Evolutionary conservation across 2,888 invertebrate species (phyloP).

Genomic region (Lysandra bellargus): DNA sequence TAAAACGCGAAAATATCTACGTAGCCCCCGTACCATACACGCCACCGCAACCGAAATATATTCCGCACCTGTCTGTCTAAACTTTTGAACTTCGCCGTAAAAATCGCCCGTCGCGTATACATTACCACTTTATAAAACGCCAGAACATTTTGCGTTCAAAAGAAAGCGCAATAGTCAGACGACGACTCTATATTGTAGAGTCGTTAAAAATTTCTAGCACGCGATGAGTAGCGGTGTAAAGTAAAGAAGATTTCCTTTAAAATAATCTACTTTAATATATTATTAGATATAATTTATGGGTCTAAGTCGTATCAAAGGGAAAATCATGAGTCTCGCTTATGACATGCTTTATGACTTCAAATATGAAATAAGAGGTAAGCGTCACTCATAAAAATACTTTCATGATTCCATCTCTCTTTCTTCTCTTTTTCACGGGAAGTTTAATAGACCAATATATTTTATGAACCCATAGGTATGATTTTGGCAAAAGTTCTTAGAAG

Average conservation of each 20-base stretch:
- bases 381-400: slow-evolving; percentile 26
- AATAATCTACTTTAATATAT: slow-evolving; percentile 22
- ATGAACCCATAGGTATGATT: not conserved
- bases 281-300: slow-evolving; percentile 24
- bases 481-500: too few relatives aligned
- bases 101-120: slow-evolving; percentile 11
- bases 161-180: slow-evolving; percentile 11
- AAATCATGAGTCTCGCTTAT: slow-evolving; percentile 29
- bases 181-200: slow-evolving; percentile 1
- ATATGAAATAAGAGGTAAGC: not conserved
- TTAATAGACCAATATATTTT: not conserved
- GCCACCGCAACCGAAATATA: slow-evolving; percentile 31
- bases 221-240: slow-evolving; percentile 14
- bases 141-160: not conserved
- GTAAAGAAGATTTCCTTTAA: slow-evolving; percentile 18
- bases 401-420: not conserved
- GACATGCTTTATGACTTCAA: slow-evolving; percentile 27
- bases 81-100: slow-evolving; percentile 36
- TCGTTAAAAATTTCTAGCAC: slow-evolving; percentile 19
- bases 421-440: not conserved
- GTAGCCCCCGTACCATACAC: slow-evolving; percentile 28
- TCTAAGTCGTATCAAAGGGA: slow-evolving; percentile 23
- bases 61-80: slow-evolving; percentile 47
- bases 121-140: slow-evolving; percentile 17
- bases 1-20: slow-evolving; percentile 30